Evolutionary conservation across 1,140 invertebrate genomes (phyloP).

Genomic region (Holotrichia oblita): DNA sequence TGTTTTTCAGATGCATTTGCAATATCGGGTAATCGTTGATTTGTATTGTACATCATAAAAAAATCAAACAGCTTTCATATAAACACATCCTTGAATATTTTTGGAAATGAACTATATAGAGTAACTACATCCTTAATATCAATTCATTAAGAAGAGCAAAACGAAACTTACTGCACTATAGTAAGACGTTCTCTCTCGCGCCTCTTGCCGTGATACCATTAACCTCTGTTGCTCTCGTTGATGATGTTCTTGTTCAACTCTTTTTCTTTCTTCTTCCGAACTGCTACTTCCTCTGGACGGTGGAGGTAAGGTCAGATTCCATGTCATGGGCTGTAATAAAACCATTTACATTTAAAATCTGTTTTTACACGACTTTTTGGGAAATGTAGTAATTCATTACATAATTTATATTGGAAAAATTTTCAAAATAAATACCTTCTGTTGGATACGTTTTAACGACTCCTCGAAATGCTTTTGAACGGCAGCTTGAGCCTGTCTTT

Average conservation of each 20-base stretch:
- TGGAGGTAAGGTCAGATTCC: conserved; percentile 63
- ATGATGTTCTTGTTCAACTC: conserved; percentile 52
- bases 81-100: no score
- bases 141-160: no score
- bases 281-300: conserved; percentile 56
- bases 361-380: no score
- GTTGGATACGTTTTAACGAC: conserved; percentile 80
- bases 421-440: conserved; percentile 71
- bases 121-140: no score
- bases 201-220: conserved; percentile 42
- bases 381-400: no score
- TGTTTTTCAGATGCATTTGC: no score
- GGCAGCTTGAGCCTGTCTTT: conserved; percentile 67
- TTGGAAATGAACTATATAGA: no score
- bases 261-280: conserved; percentile 56
- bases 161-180: conserved; percentile 50
- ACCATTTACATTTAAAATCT: background rate
- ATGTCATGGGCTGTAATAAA: conserved; percentile 55
- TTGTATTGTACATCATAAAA: no score
- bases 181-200: conserved; percentile 46
- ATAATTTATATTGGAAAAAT: no score
- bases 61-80: no score
- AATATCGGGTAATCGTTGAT: no score
- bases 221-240: conserved; percentile 59
- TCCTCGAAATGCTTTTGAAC: conserved; percentile 92